Base-by-base conservation (phyloP, 2,797 vertebrate species). In the Pitangus sulphuratus region DNA sequence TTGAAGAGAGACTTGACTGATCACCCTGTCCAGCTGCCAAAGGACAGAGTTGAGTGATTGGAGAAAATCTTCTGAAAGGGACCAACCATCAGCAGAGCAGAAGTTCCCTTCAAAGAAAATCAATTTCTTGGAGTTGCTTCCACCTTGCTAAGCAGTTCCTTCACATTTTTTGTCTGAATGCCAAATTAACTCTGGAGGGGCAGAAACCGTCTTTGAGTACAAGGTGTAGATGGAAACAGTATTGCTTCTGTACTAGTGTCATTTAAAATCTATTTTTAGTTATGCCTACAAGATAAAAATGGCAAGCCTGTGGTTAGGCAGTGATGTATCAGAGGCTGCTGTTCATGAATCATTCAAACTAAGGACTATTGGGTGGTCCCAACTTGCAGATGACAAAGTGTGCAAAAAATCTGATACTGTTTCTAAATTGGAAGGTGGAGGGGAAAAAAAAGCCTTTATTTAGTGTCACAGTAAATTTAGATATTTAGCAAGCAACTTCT, bases 321-420 rank as follows among this genome's bases (percentile, higher is more conserved):
- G 31, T 19, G 6, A 6, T 42, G 3, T 74, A 39, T 57, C 18
- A 10, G 37, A 53, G 20, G 12, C 25, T 44, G 11, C 8, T 26
- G 15, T 54, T 76, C 0, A 2, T 1, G 4, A 21, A 40, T 71
- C 37, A 20, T 30, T 79, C 51, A 61, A 79, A 58, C 9, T 31
- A 30, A 80, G 77, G 20, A 35, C 68, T 40, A n/a, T 40, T 0
- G 1, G 9, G 51, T 3, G 0, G 11, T 76, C 2, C 19, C 21
- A 90, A 17, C 26, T 71, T 42, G 9, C 11, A 78, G 53, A 40
- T 0, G 0, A 69, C 12, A 25, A 64, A 62, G 13, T 1, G 1
- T 48, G 15, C 44, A 75, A 66, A 69, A 47, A 51, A 45, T 89
- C 28, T 35, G 26, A 56, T 45, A 44, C 24, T 4, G 5, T 40